Base-by-base conservation (phyloP, 2,888 invertebrate genomes). In the Pandemis heparana region DNA sequence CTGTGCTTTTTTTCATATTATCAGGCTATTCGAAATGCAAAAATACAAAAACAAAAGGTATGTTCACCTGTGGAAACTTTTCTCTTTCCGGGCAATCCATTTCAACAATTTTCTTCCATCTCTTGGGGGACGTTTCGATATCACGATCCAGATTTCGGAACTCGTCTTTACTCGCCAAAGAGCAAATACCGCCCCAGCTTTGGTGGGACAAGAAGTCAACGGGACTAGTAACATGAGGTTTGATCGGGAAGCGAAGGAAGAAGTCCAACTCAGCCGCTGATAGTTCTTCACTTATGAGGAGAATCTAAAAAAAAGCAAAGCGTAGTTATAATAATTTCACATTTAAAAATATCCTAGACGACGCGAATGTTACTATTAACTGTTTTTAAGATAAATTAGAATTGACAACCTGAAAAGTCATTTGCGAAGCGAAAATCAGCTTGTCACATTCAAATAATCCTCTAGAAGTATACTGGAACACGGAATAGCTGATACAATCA, bases 21-120 rank as follows among this genome's bases (percentile, higher is more conserved):
- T 12, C 10, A 12, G 12, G 2, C 23, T 32, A 10, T 4, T 43
- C 5, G 12, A 43, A 43, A 43, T 12, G 43, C 12, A 16, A 16
- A 43, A 43, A 43, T 12, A 12, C 12, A 16, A 16, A 16, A n/a
- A 7, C 12, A 7, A 48, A 48, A 48, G 4, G 5, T 9, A n/a
- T 48, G 12, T 48, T 48, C 6, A 94, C 95, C 89, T 99, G 99
- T 0, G 99, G 99, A 89, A 99, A 98, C 88, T 99, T 99, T 86
- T 99, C 99, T 79, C 98, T 96, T 89, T 99, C 99, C 0, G 99
- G 99, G 83, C 97, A 97, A 85, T 99, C 99, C 81, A 97, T 97
- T 91, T 99, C 99, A 1, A 99, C 97, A 82, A 99, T 96, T 91
- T 99, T 99, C 89, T 99, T 99, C 99, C 99, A 99, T 72, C 99